Base-by-base conservation (phyloP, 2,888 invertebrate species). In the Stratiomys singularior region DNA sequence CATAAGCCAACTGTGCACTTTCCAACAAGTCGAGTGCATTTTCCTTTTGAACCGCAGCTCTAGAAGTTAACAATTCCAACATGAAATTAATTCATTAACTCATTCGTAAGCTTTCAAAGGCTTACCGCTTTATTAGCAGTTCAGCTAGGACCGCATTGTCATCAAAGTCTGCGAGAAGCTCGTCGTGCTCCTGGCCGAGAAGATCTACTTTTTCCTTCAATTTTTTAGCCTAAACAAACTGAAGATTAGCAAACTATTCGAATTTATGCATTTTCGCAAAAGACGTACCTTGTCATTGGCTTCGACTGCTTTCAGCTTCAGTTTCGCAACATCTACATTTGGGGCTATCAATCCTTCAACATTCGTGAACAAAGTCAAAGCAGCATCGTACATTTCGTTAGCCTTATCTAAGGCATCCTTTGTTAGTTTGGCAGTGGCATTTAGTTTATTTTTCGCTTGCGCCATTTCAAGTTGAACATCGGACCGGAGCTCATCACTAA, bases 281-380 rank as follows among this genome's bases (percentile, higher is more conserved):
- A 37, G 9, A 37, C 9, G 5, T 85, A 93, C 94, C 85, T 93
- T 92, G 76, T 89, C 88, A 81, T 92, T 93, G 81, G 96, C 92
- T 9, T 82, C 82, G 82, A 82, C 85, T 0, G 96, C 92, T 79
- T 93, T 92, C 2, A 89, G 88, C 81, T 92, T 92, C 76, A 97
- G 88, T 80, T 90, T 88, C 0, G 89, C 89, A 0, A 94, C 89
- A 84, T 97, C 92, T 18, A 96, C 91, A 28, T 91, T 90, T 0
- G 97, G 97, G 25, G 96, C 88, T 30, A 91, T 89, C 0, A 97
- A 90, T 47, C 93, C 92, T 79, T 93, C 92, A 0, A 96, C 94
- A 82, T 95, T 93, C 0, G 92, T 92, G 81, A 95, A 91, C 4
- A 96, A 88, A 1, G 93, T 91, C 21, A 97, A 88, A 0, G 97